A percentile compares a stretch with the other conserved stretches of the same genome.
Evolutionary conservation across 2,113 vertebrate genomes (phyloP).

Genomic region (Pteropus alecto): DNA sequence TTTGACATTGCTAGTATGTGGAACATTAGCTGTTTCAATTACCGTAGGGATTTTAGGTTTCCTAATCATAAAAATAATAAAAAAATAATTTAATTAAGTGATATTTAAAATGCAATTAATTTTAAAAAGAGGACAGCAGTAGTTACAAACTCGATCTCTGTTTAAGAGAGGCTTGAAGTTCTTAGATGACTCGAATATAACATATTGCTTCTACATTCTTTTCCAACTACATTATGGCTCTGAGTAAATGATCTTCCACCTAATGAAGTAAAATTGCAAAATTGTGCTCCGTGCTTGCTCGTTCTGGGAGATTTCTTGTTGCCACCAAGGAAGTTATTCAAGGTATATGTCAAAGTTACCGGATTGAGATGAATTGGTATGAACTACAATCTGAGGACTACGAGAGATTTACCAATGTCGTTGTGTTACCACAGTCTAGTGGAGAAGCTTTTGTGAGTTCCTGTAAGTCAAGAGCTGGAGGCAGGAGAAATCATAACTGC

Average conservation of each 20-base stretch:
- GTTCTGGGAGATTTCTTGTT: background rate
- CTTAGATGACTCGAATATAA: background rate
- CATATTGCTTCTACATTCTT: background rate
- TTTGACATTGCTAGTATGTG: background rate
- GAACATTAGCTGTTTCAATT: background rate
- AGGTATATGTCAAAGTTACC: background rate
- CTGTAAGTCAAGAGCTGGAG: background rate
- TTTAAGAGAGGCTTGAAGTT: background rate
- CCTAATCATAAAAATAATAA: background rate
- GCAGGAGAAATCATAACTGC: background rate
- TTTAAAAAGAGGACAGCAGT: background rate
- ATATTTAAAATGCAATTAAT: background rate
- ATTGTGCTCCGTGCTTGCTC: background rate
- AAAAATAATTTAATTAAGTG: background rate
- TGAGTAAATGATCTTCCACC: background rate
- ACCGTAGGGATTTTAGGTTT: background rate
- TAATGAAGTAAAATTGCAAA: background rate
- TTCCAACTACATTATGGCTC: background rate
- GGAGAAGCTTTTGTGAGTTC: background rate
- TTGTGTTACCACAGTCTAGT: background rate
- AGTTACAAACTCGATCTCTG: background rate
- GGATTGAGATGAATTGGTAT: background rate
- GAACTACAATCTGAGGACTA: background rate
- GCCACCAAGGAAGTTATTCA: background rate
- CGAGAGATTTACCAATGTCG: background rate